Evolutionary conservation across 1,140 invertebrate genomes (phyloP), one percentile per base, ranked within the genome.

Genomic region (Ceratina australensis): DNA sequence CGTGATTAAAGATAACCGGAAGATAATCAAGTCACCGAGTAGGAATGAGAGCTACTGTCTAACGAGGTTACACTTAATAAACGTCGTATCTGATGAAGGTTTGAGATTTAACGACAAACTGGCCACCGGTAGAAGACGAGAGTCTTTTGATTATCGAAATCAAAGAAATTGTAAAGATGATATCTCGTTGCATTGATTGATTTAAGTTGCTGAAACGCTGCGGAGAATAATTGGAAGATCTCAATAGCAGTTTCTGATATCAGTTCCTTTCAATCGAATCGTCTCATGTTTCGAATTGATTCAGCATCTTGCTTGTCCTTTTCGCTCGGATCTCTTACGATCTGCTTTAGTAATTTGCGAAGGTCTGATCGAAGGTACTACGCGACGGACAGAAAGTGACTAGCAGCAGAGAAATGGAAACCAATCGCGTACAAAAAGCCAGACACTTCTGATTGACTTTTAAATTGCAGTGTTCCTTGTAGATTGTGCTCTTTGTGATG

Each of bases 291-390:
- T 33, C 50, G 18, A 13, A 33, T 50, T 13, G 24, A 42, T 54
- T 63, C 54, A n/a, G n/a, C n/a, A 54, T 63, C 50, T 24, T 7
- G 12, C 26, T 72, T 54, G 59, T 15, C 42, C 59, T 22, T 72
- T 42, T n/a, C 20, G 12, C 4, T 13, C 16, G 12, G 59, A 73
- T 64, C 71, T 73, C 26, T 42, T 52, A 47, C 59, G 47, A 72
- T 10, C 13, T n/a, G 49, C 71, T 64, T 73, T 56, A 20, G 60
- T 26, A 64, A 54, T 64, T 54, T 64, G 49, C 47, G 60, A 64
- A 42, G 59, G 12, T 64, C 42, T 24, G 56, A 72, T 72, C 57
- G 56, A 18, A 18, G 49, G 22, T n/a, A 22, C 52, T n/a, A 49
- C 12, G 47, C 2, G 26, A 2, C 13, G 52, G 3, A 26, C 2